Conservation (phyloP, 2,113 vertebrate genomes). For the Bungarus multicinctus region DNA sequence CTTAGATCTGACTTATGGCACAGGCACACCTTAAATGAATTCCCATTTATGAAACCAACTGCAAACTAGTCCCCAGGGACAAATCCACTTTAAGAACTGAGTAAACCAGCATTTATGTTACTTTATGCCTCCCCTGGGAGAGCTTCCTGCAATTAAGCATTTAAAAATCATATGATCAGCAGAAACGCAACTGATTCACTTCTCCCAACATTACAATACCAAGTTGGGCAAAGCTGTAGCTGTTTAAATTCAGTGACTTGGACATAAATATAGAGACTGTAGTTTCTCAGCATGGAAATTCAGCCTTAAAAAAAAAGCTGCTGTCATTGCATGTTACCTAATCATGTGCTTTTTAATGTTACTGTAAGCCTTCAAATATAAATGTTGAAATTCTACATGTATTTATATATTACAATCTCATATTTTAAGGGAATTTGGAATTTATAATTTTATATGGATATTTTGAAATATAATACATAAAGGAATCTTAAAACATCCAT, state of each 20-base stretch:
- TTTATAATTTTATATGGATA: neutral
- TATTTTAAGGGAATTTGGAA: neutral
- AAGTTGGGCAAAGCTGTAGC: neutral
- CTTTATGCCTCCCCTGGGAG: neutral
- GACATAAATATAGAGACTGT: neutral
- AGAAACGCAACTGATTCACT: neutral
- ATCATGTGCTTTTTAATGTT: neutral
- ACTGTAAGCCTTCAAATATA: neutral
- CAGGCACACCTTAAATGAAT: neutral
- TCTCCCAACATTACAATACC: neutral
- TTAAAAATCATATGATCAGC: neutral
- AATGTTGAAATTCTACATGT: neutral
- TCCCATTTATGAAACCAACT: neutral
- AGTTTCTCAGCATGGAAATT: neutral
- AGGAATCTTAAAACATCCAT: rapidly evolving
- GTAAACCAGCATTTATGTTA: neutral
- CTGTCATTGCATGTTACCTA: neutral
- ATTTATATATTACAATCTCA: neutral
- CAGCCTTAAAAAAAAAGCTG: neutral
- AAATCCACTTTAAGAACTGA: neutral
- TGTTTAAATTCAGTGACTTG: neutral
- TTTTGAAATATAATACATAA: neutral
- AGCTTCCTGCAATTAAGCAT: neutral
- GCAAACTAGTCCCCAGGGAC: neutral
- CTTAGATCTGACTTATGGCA: neutral